A percentile compares a stretch with the other conserved stretches of the same genome.
These are phyloP conservation scores for Musca vetustissima DNA, from an alignment of 1,140 invertebrate genomes.

Conservation along the genomic window DNA sequence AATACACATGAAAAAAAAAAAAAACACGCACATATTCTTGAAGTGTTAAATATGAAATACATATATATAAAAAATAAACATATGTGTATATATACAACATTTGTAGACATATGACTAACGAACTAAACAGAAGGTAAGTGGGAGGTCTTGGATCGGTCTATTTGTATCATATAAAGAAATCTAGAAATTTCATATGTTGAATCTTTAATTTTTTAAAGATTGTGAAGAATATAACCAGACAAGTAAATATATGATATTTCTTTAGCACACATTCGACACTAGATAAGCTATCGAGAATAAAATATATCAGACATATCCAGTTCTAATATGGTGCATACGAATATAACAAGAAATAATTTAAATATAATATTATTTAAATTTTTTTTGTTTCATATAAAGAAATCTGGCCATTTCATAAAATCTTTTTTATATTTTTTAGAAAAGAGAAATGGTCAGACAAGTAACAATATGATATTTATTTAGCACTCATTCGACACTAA, in stretches of 20 bases:
- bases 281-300: slow-evolving; percentile 30
- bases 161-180: slow-evolving; percentile 18
- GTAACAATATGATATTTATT: slow-evolving; percentile 48
- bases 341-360: background rate
- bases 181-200: slow-evolving; percentile 11
- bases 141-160: too few species aligned
- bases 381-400: slow-evolving; percentile 12
- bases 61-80: slow-evolving; percentile 27
- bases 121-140: too few species aligned
- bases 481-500: slow-evolving; percentile 51
- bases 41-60: too few species aligned
- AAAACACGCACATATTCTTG: too few species aligned
- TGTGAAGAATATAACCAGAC: slow-evolving; percentile 33
- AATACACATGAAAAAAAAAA: too few species aligned
- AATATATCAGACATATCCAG: slow-evolving; percentile 23
- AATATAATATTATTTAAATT: background rate
- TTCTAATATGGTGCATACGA: slow-evolving; percentile 30
- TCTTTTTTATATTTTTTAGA: background rate
- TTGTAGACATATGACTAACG: background rate
- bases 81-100: background rate
- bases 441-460: slow-evolving; percentile 36
- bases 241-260: slow-evolving; percentile 49
- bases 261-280: slow-evolving; percentile 52
- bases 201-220: background rate
- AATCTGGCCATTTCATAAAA: slow-evolving; percentile 10